A percentile compares a stretch with the other conserved stretches of the same genome.
Evolutionary conservation across 2,797 vertebrate species (phyloP).

Genomic region (Australoheros facetus): DNA sequence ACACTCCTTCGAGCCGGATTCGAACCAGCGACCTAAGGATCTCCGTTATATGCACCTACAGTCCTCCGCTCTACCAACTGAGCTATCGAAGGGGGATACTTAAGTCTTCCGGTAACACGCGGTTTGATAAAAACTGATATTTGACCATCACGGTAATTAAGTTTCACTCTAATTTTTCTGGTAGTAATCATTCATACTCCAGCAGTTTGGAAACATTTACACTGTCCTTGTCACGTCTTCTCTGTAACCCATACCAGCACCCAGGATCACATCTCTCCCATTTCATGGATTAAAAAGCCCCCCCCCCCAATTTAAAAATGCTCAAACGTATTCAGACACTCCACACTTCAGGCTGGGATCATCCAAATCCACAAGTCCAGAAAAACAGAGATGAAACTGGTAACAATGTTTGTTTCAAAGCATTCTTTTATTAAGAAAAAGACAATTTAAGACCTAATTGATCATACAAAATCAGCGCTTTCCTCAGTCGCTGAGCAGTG

Average conservation of each 20-base stretch:
- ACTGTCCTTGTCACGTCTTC: constrained; percentile 28
- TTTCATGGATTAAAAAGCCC: background rate
- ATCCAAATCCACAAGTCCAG: background rate
- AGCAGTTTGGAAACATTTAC: constrained; percentile 61
- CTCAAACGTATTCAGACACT: constrained; percentile 1
- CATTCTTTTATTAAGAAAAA: constrained; percentile 22
- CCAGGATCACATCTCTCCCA: background rate
- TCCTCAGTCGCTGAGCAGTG: constrained; percentile 8
- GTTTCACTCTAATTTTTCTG: constrained; percentile 30
- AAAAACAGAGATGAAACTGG: background rate
- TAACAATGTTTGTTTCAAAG: background rate
- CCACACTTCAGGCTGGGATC: background rate
- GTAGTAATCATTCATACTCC: constrained; percentile 61
- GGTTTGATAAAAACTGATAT: too few species aligned
- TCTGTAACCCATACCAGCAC: background rate
- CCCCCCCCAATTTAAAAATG: background rate
- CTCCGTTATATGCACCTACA: constrained; percentile 35
- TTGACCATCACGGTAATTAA: background rate
- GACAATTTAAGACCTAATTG: background rate
- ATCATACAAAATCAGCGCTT: constrained; percentile 15
- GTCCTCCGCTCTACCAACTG: constrained; percentile 81
- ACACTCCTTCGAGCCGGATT: constrained; percentile 54
- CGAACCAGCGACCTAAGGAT: constrained; percentile 81
- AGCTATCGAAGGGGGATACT: constrained; percentile 74
- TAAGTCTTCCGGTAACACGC: too few species aligned